Percentiles rank a stretch among this genome's conserved stretches.
phyloP scores from a whole-genome alignment of 2,113 vertebrate species.

The Nannobrachium achirus region DNA sequence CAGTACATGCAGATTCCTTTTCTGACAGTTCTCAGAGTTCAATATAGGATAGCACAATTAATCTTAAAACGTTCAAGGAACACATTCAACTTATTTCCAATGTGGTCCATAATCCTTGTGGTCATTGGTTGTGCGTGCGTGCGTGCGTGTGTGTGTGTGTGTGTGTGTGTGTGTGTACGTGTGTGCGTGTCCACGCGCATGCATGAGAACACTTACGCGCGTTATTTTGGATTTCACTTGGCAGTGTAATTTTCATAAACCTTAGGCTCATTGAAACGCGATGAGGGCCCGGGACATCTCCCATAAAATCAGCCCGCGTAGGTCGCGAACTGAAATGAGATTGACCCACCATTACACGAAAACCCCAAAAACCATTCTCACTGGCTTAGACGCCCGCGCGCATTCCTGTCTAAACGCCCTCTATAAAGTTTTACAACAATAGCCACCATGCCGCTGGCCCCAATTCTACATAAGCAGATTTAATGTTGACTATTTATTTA shows the following conservation, averaged over 20 bases:
- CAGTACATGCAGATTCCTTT: not conserved
- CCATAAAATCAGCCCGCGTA: slow-evolving; percentile 42
- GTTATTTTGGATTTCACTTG: slow-evolving; percentile 51
- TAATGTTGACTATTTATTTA: slow-evolving; percentile 56
- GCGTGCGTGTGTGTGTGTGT: not conserved
- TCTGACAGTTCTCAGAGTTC: not conserved
- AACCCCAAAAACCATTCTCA: slow-evolving; percentile 51
- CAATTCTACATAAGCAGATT: slow-evolving; percentile 52
- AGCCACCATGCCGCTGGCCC: slow-evolving; percentile 20
- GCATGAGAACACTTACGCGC: slow-evolving; percentile 35
- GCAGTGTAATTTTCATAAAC: slow-evolving; percentile 34
- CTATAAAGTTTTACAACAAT: slow-evolving; percentile 39
- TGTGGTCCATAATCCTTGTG: slow-evolving; percentile 11
- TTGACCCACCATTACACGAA: slow-evolving; percentile 60
- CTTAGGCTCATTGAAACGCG: slow-evolving; percentile 33
- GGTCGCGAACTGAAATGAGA: slow-evolving; percentile 48
- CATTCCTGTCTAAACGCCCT: slow-evolving; percentile 49
- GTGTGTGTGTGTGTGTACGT: not conserved
- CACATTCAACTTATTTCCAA: slow-evolving; percentile 5
- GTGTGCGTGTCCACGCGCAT: not conserved
- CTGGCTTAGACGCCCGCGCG: slow-evolving; percentile 29
- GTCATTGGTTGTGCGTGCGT: slow-evolving; percentile 1
- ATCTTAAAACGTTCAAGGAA: slow-evolving; percentile 9
- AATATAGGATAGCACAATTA: slow-evolving; percentile 1
- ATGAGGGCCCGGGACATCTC: slow-evolving; percentile 34